phyloP scores from a whole-genome alignment of 2,797 vertebrate species.

The Tinamus major region DNA sequence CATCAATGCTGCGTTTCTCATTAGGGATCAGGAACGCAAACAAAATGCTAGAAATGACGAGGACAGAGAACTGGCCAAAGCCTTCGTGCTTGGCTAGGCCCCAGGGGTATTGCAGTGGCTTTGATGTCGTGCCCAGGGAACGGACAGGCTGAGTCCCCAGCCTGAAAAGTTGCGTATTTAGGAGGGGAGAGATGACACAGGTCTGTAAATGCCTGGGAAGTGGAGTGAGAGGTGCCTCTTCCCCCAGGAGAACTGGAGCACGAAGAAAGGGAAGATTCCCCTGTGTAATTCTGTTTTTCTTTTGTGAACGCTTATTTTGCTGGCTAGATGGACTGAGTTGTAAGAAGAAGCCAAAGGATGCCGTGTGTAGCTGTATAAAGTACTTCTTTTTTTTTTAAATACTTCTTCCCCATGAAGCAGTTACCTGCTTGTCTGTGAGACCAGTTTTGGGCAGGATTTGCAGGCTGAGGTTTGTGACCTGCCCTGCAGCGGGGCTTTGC shows the following conservation, averaged over 20 bases:
- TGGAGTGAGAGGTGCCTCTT: not conserved
- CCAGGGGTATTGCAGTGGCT: not conserved
- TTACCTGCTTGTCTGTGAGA: not conserved
- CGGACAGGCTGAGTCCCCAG: not conserved
- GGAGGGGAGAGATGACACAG: rapidly evolving
- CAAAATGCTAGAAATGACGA: not conserved
- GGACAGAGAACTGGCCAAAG: not conserved
- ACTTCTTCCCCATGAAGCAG: rapidly evolving
- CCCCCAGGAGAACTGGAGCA: not conserved
- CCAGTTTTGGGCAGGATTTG: not conserved
- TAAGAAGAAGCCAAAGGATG: not conserved
- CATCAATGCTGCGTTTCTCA: not conserved
- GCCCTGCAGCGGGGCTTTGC: rapidly evolving
- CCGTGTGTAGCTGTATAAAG: not conserved
- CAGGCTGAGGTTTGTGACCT: not conserved
- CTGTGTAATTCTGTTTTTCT: rapidly evolving
- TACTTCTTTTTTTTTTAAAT: not conserved
- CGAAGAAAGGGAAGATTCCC: not conserved
- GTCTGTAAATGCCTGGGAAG: not conserved
- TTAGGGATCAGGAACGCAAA: not conserved
- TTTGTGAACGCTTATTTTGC: not conserved
- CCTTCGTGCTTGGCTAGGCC: not conserved
- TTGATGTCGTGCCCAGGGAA: not conserved
- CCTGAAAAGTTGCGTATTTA: not conserved
- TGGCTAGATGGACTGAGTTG: not conserved